Evolutionary conservation across 2,797 vertebrate genomes (phyloP).

Genomic region (Rousettus madagascariensis): DNA sequence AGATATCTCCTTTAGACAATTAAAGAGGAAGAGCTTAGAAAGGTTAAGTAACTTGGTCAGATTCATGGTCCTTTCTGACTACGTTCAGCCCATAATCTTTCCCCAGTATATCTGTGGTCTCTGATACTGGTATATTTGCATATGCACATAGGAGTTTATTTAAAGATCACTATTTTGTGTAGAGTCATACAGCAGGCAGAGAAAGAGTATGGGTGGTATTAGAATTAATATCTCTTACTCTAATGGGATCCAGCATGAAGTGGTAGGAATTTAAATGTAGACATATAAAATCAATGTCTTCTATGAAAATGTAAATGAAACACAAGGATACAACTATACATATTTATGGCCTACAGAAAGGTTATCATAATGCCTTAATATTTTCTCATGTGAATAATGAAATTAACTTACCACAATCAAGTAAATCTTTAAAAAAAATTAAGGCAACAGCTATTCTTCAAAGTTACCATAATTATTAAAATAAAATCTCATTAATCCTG

Average conservation of each 20-base stretch:
- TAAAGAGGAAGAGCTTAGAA: not conserved
- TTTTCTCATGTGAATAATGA: constrained; percentile 57
- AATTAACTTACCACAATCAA: constrained; percentile 31
- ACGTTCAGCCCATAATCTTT: not conserved
- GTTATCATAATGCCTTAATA: not conserved
- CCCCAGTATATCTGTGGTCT: not conserved
- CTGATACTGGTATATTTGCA: not conserved
- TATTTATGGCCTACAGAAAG: constrained; percentile 25
- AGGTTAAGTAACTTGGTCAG: not conserved
- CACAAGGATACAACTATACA: not conserved
- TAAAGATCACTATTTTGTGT: not conserved
- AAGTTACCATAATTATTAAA: constrained; percentile 57
- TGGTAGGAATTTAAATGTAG: not conserved
- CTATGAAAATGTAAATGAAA: constrained; percentile 57
- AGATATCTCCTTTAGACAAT: not conserved
- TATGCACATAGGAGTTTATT: not conserved
- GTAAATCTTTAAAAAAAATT: not conserved
- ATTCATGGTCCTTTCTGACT: not conserved
- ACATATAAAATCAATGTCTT: constrained; percentile 38
- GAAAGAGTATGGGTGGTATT: not conserved
- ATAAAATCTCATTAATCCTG: constrained; percentile 60
- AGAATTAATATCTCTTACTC: constrained; percentile 22
- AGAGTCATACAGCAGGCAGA: not conserved
- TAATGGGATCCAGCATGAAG: not conserved
- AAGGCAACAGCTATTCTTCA: constrained; percentile 24